Percentiles rank a stretch among this genome's conserved stretches.
Conservation (phyloP, 2,888 invertebrate species). For the Branchinecta sandiegonensis region DNA sequence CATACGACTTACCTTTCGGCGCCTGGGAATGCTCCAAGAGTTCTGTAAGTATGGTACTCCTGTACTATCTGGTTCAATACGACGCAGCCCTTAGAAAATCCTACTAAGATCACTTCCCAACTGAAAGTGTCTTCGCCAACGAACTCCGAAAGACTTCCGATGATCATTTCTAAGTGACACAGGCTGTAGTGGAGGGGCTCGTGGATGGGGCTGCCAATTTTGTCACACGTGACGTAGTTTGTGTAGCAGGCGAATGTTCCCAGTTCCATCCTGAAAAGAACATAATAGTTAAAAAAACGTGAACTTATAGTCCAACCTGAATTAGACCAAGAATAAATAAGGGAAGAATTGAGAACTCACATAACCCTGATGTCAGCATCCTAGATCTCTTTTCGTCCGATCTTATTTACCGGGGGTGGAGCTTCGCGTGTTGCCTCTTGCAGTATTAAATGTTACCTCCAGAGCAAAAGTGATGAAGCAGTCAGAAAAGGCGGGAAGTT, state of each 20-base stretch:
- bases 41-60: constrained; percentile 52
- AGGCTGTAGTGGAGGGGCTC: constrained; percentile 55
- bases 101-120: constrained; percentile 53
- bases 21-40: constrained; percentile 14
- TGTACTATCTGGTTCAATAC: constrained; percentile 79
- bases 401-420: no score
- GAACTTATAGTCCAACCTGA: no score
- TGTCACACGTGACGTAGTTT: constrained; percentile 69
- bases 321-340: no score
- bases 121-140: constrained; percentile 36
- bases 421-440: no score
- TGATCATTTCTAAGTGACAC: constrained; percentile 43
- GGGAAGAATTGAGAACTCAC: no score
- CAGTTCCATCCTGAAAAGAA: constrained; percentile 51
- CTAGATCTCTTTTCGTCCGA: no score
- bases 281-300: constrained; percentile 19
- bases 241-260: constrained; percentile 73
- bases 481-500: no score
- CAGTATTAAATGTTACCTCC: no score
- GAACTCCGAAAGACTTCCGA: constrained; percentile 39
- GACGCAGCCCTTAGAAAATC: constrained; percentile 85
- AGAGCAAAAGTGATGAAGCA: no score
- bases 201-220: constrained; percentile 61
- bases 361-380: no score
- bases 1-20: no score